A percentile compares a stretch with the other conserved stretches of the same genome.
Conservation (phyloP, 2,113 vertebrate species). For the Ardeotis arabs region DNA sequence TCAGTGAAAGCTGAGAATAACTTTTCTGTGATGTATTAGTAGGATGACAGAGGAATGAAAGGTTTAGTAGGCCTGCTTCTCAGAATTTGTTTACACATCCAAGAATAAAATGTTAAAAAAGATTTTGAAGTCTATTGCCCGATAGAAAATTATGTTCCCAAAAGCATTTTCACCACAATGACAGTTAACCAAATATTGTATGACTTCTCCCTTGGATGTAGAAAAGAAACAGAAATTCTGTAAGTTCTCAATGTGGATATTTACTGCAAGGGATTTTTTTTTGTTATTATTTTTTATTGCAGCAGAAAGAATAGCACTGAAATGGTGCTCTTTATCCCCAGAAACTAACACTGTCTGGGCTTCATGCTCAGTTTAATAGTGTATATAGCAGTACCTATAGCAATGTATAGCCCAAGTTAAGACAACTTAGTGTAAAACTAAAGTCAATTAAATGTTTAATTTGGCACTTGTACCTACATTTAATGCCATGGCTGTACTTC, state of each 20-base stretch:
- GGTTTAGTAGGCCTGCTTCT: conserved; percentile 42
- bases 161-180: background rate
- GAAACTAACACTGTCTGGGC: background rate
- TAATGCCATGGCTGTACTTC: conserved; percentile 4
- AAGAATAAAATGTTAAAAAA: conserved; percentile 19
- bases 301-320: background rate
- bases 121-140: background rate
- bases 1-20: conserved; percentile 60
- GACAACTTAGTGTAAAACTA: conserved; percentile 19
- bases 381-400: background rate
- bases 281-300: background rate
- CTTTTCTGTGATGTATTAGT: conserved; percentile 42
- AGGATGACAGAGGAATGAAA: conserved; percentile 50
- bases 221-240: background rate
- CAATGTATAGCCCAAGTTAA: background rate
- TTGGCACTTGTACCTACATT: conserved; percentile 37
- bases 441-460: conserved; percentile 48
- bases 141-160: background rate
- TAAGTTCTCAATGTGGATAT: background rate
- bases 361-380: background rate
- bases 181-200: background rate
- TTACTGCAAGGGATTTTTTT: background rate
- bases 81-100: conserved; percentile 9
- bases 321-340: background rate
- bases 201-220: background rate